These are phyloP conservation scores for Lysiphlebus fabarum DNA, from an alignment of 1,140 invertebrate species.

Conservation along the genomic window DNA sequence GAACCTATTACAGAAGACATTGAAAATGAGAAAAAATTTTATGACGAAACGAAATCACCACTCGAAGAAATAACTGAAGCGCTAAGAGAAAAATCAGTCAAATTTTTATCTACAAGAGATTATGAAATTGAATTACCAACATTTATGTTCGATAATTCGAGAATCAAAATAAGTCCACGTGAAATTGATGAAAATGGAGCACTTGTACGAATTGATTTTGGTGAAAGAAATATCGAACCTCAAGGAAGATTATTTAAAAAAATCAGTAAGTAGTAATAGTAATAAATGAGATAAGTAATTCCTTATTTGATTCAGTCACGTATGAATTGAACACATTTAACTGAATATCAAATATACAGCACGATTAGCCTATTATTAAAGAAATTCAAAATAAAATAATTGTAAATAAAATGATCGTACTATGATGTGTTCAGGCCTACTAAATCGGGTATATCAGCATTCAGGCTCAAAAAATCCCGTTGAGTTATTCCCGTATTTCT, in stretches of 20 bases:
- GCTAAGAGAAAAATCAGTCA: conserved; percentile 64
- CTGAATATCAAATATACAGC: too few species aligned
- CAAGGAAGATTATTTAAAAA: conserved; percentile 68
- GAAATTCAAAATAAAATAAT: too few species aligned
- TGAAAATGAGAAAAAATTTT: conserved; percentile 35
- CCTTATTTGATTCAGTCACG: neutral
- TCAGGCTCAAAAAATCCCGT: too few species aligned
- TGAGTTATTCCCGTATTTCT: too few species aligned
- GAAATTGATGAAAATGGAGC: conserved; percentile 70
- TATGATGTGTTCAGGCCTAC: too few species aligned
- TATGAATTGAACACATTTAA: conserved; percentile 1
- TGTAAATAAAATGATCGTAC: too few species aligned
- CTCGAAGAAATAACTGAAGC: conserved; percentile 71
- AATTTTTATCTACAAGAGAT: conserved; percentile 74
- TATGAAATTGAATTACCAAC: conserved; percentile 68
- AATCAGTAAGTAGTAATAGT: conserved; percentile 61
- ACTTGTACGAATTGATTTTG: conserved; percentile 68
- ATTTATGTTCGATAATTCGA: conserved; percentile 67
- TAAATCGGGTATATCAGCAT: too few species aligned
- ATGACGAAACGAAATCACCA: conserved; percentile 52
- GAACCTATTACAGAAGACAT: conserved; percentile 43
- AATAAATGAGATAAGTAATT: neutral
- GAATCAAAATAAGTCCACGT: conserved; percentile 68
- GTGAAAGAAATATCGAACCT: conserved; percentile 50
- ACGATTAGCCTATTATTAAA: too few species aligned